Evolutionary conservation across 2,113 vertebrate species (phyloP).

Genomic region (Hippocampus barbouri): DNA sequence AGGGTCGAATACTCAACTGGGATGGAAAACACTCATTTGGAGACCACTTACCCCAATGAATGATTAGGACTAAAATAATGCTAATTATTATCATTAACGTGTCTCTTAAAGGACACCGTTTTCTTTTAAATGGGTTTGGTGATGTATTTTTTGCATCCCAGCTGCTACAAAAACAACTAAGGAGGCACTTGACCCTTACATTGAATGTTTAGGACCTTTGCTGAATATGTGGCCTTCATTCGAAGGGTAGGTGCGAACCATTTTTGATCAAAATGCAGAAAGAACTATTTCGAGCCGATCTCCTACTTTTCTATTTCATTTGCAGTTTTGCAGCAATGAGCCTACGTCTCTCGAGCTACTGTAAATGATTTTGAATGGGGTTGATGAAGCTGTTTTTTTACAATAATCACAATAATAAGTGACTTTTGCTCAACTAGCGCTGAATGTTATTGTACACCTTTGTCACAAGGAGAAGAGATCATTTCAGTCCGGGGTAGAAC

Average conservation of each 20-base stretch:
- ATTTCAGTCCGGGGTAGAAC: not conserved
- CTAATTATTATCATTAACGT: not conserved
- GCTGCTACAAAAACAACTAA: not conserved
- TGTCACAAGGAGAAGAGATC: not conserved
- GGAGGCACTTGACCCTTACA: not conserved
- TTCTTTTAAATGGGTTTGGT: not conserved
- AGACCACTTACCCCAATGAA: not conserved
- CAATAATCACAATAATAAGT: constrained; percentile 1
- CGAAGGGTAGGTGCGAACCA: not conserved
- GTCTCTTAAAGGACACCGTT: not conserved
- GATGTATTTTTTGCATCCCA: not conserved
- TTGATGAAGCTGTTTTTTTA: constrained; percentile 6
- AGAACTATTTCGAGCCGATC: not conserved
- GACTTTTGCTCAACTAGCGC: constrained; percentile 2
- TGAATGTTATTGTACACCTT: not conserved
- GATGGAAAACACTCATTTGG: constrained; percentile 2
- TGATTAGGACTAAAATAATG: not conserved
- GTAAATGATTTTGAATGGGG: constrained; percentile 5
- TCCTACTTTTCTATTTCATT: not conserved
- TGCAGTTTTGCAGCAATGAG: not conserved
- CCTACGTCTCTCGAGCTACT: not conserved
- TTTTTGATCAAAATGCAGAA: not conserved
- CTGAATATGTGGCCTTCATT: not conserved
- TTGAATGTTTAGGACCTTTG: not conserved
- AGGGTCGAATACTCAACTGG: not conserved